phyloP scores from a whole-genome alignment of 2,888 invertebrate species.

The Clivina fossor region DNA sequence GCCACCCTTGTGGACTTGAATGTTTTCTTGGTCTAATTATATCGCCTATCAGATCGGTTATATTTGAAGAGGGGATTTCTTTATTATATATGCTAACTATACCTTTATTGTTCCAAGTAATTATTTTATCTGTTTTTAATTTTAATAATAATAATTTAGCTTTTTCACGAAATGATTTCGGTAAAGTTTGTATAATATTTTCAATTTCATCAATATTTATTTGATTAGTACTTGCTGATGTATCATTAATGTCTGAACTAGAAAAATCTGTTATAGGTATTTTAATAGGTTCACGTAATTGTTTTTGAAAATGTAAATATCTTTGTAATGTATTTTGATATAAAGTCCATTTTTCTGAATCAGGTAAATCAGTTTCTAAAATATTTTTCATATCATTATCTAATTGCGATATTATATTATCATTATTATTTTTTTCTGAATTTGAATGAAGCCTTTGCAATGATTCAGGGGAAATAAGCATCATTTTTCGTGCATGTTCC shows the following conservation, averaged over 20 bases:
- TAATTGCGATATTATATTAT: not conserved
- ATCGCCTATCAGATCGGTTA: not conserved
- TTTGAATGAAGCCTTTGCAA: conserved; percentile 2
- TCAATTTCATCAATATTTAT: too few relatives aligned
- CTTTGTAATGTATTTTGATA: conserved; percentile 17
- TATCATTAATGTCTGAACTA: too few relatives aligned
- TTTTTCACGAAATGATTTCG: too few relatives aligned
- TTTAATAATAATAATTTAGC: too few relatives aligned
- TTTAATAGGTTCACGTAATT: not conserved
- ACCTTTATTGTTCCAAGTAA: too few relatives aligned
- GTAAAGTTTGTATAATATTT: too few relatives aligned
- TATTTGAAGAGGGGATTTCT: too few relatives aligned
- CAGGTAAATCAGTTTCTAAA: not conserved
- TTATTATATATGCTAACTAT: too few relatives aligned
- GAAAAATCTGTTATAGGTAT: not conserved
- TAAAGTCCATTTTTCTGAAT: conserved; percentile 8
- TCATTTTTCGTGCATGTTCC: conserved; percentile 33
- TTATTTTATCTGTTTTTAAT: too few relatives aligned
- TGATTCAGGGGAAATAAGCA: conserved; percentile 25
- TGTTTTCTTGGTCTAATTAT: not conserved
- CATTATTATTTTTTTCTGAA: not conserved
- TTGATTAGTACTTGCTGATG: too few relatives aligned
- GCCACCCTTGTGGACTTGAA: not conserved
- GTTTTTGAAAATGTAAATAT: conserved; percentile 13
- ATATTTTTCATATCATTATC: conserved; percentile 16